These are phyloP conservation scores for Xanthia togata DNA, from an alignment of 2,888 invertebrate species.

Conservation along the genomic window DNA sequence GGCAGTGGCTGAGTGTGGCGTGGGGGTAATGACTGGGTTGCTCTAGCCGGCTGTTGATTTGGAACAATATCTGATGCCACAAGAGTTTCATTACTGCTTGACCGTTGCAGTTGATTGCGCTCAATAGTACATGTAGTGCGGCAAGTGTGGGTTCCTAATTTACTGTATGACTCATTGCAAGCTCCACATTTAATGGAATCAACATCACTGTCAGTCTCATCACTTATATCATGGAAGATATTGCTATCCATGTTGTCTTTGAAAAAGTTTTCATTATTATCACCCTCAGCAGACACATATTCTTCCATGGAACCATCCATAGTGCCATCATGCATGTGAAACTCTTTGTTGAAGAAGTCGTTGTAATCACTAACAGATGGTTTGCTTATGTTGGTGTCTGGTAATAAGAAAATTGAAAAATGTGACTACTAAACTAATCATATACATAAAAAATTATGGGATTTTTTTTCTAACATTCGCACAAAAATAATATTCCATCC, in stretches of 20 bases:
- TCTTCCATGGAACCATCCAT: constrained; percentile 75
- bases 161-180: constrained; percentile 84
- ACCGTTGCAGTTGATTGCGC: constrained; percentile 80
- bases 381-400: constrained; percentile 80
- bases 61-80: constrained; percentile 81
- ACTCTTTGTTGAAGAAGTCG: constrained; percentile 83
- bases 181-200: constrained; percentile 87
- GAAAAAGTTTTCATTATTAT: constrained; percentile 82
- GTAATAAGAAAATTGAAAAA: constrained; percentile 31
- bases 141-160: constrained; percentile 83
- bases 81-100: constrained; percentile 86
- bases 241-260: constrained; percentile 71
- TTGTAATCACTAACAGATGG: constrained; percentile 79
- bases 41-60: constrained; percentile 56
- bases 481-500: not conserved
- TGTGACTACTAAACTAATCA: too few relatives aligned
- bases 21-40: constrained; percentile 52
- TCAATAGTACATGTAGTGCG: constrained; percentile 86
- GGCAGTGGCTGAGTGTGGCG: constrained; percentile 68
- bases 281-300: constrained; percentile 77
- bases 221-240: constrained; percentile 80
- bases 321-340: constrained; percentile 83
- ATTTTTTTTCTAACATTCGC: too few relatives aligned
- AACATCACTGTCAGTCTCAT: constrained; percentile 88
- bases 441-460: too few relatives aligned